Evolutionary conservation across 2,113 vertebrate species (phyloP), one percentile per base, ranked within the genome.

Genomic region (Eudyptes chrysolophus): DNA sequence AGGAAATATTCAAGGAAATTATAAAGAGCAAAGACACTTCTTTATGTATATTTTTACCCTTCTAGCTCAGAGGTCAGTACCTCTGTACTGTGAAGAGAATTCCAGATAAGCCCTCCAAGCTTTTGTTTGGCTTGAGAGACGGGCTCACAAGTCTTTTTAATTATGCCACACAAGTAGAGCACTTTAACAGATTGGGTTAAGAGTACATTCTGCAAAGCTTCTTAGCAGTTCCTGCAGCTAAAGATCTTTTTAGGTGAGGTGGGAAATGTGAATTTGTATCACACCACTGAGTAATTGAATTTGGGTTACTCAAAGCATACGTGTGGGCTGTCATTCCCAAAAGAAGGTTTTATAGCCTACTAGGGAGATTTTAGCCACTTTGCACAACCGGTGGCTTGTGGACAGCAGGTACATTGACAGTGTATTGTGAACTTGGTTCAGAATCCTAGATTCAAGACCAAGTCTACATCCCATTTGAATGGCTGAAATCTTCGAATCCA

Each of bases 121-220:
- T 82, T 94, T 91, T 95, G 81, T 84, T 94, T 87, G 34, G n/a
- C 52, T 96, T 92, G 81, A 96, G 81, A 89, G 77, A 89, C 42
- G 91, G 60, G 20, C 61, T 92, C 24, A 92, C 57, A 87, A 87
- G 48, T 38, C 61, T 82, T 92, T 89, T 87, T 90, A 95, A 96
- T 96, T 91, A 87, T 54, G 25, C 57, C 87, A 84, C 84, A 79
- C 44, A 84, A 87, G 74, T 68, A 34, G 65, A 92, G 30, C 36
- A 69, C 69, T 95, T 92, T 18, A 90, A 68, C 52, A 87, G 89
- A 84, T 48, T 94, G 80, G 51, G 42, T 93, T 93, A 91, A 93
- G 89, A 57, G 77, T 52, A 95, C 32, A 82, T 82, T 81, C 89
- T 93, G 81, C 72, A 68, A 94, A 95, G 93, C 44, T 93, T 87